Conservation (phyloP, 2,888 invertebrate species). For the Cerastis rubricosa region DNA sequence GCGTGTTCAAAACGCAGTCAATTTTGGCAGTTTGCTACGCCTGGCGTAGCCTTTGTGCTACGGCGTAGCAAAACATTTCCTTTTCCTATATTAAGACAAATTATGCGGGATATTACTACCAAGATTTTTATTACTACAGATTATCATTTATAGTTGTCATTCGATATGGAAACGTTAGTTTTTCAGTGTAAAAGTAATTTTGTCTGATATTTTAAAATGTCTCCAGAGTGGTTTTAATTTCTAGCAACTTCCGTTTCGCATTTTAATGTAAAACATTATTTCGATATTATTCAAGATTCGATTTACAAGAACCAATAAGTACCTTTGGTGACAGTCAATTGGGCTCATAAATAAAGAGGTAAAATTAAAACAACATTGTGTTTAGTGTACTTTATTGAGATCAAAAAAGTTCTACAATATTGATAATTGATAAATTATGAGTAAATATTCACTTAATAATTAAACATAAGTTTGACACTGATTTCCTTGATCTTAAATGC, state of each 20-base stretch:
- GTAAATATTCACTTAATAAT: conserved; percentile 6
- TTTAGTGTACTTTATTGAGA: conserved; percentile 35
- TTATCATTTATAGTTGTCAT: no score
- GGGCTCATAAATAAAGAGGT: not conserved
- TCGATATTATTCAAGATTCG: not conserved
- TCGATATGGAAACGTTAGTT: not conserved
- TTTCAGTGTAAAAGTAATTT: no score
- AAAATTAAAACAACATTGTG: conserved; percentile 7
- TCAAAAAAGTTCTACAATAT: conserved; percentile 37
- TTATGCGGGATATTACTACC: not conserved
- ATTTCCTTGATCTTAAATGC: conserved; percentile 1
- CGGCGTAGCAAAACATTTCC: conserved; percentile 8
- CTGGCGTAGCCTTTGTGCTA: conserved; percentile 20
- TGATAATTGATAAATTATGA: not conserved
- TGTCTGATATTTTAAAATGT: not conserved
- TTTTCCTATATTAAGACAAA: no score
- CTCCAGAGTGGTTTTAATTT: no score
- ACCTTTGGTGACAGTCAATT: not conserved
- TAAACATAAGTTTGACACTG: not conserved
- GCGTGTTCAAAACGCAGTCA: not conserved
- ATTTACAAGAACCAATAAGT: not conserved
- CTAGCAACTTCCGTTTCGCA: no score
- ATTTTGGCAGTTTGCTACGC: not conserved
- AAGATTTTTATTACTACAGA: no score
- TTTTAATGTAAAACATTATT: no score